phyloP scores from a whole-genome alignment of 2,888 invertebrate genomes.

The Thereva unica region DNA sequence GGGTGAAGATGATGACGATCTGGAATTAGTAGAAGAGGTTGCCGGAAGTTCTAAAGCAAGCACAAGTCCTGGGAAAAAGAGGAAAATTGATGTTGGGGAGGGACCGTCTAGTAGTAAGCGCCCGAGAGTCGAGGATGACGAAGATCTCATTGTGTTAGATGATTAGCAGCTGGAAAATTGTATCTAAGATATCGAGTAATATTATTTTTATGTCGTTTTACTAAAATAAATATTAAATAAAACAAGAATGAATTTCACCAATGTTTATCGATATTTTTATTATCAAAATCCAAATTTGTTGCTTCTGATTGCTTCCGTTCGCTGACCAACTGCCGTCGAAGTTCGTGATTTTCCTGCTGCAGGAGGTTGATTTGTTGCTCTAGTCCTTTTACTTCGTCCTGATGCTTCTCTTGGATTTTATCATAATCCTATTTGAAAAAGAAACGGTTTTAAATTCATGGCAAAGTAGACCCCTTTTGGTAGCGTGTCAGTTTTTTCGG shows the following conservation, averaged over 20 bases:
- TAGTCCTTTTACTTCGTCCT: slow-evolving; percentile 30
- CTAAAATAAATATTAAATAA: no score
- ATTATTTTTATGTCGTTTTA: no score
- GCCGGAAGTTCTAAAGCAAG: slow-evolving; percentile 9
- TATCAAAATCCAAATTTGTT: no score
- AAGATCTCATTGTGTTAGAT: slow-evolving; percentile 39
- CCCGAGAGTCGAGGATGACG: slow-evolving; percentile 13
- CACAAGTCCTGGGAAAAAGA: slow-evolving; percentile 21
- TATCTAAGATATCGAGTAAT: no score
- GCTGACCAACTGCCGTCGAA: background rate
- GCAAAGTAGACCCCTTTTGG: no score
- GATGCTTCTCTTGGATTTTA: slow-evolving; percentile 49
- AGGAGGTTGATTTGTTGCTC: slow-evolving; percentile 36
- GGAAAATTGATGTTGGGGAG: slow-evolving; percentile 36
- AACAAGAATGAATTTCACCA: no score
- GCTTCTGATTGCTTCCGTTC: background rate
- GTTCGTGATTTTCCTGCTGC: slow-evolving; percentile 36
- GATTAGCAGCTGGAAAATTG: slow-evolving; percentile 15
- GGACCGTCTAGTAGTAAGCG: slow-evolving; percentile 38
- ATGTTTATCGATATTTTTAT: no score
- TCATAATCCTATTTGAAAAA: slow-evolving; percentile 59
- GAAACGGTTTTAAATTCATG: slow-evolving; percentile 14
- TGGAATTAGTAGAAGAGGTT: slow-evolving; percentile 25
- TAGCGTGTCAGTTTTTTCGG: no score
- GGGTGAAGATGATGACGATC: slow-evolving; percentile 33